phyloP scores from a whole-genome alignment of 1,140 invertebrate species.

The Heliothis virescens region DNA sequence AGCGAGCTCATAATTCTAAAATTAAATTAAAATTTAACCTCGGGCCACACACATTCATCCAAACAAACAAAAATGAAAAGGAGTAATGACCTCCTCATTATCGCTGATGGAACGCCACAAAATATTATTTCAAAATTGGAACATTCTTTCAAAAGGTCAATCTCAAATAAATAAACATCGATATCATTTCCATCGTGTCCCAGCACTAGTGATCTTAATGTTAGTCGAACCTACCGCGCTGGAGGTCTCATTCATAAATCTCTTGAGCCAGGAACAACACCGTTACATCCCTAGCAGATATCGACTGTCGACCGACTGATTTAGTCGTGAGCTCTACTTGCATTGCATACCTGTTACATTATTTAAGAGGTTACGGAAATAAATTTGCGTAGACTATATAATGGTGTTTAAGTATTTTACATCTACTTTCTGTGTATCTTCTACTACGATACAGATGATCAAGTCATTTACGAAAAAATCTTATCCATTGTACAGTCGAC shows the following conservation, averaged over 20 bases:
- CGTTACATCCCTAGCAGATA: constrained; percentile 67
- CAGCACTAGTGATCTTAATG: constrained; percentile 65
- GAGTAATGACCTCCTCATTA: too few relatives aligned
- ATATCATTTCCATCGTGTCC: constrained; percentile 56
- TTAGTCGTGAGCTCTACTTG: constrained; percentile 46
- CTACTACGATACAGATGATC: too few relatives aligned
- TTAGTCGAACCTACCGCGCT: constrained; percentile 70
- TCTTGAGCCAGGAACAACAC: constrained; percentile 59
- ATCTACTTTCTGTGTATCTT: too few relatives aligned
- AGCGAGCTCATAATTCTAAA: too few relatives aligned
- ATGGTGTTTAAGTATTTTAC: too few relatives aligned
- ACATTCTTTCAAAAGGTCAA: neutral
- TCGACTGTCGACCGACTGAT: constrained; percentile 54
- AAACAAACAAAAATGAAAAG: too few relatives aligned
- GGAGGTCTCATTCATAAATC: constrained; percentile 73
- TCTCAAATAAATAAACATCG: constrained; percentile 38
- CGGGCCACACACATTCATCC: too few relatives aligned
- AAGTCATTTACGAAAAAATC: too few relatives aligned
- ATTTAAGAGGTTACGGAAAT: constrained; percentile 34
- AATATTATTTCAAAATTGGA: neutral
- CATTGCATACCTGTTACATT: constrained; percentile 41
- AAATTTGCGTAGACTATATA: constrained; percentile 23
- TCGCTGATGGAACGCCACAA: too few relatives aligned
- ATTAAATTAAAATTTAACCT: too few relatives aligned
- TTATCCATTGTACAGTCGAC: too few relatives aligned